Conservation (phyloP, 2,888 invertebrate species). For the Noctua janthina region DNA sequence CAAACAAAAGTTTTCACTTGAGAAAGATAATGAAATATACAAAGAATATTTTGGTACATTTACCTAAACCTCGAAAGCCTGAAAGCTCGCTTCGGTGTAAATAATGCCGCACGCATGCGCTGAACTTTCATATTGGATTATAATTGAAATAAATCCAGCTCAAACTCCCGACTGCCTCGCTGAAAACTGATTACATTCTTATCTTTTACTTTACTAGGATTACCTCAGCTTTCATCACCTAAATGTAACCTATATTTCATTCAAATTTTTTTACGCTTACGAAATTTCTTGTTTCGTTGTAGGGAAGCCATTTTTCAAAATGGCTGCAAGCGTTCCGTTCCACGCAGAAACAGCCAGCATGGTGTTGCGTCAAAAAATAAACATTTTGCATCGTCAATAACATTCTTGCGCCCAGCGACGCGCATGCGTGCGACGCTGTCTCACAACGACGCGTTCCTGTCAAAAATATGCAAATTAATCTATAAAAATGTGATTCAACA, state of each 20-base stretch:
- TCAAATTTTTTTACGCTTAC: slow-evolving; percentile 28
- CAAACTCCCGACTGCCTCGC: slow-evolving; percentile 79
- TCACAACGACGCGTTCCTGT: slow-evolving; percentile 79
- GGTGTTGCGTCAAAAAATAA: slow-evolving; percentile 85
- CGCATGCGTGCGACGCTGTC: slow-evolving; percentile 82
- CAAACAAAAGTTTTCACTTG: not conserved
- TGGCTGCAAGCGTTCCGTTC: slow-evolving; percentile 68
- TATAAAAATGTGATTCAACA: slow-evolving; percentile 85
- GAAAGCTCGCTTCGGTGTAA: slow-evolving; percentile 76
- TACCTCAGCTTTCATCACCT: slow-evolving; percentile 59
- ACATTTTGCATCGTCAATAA: slow-evolving; percentile 90
- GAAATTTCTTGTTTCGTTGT: slow-evolving; percentile 17
- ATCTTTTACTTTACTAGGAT: slow-evolving; percentile 75
- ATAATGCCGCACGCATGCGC: slow-evolving; percentile 83
- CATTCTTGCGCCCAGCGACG: slow-evolving; percentile 76
- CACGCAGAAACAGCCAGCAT: slow-evolving; percentile 67
- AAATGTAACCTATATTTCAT: slow-evolving; percentile 32
- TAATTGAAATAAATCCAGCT: slow-evolving; percentile 89
- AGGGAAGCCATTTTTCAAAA: slow-evolving; percentile 63
- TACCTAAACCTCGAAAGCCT: not conserved
- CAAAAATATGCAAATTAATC: slow-evolving; percentile 90
- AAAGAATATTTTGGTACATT: not conserved
- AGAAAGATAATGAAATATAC: too few species aligned
- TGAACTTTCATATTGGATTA: slow-evolving; percentile 78
- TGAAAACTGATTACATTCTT: slow-evolving; percentile 83